These are phyloP conservation scores for Hirtodrosophila trivittata DNA, from an alignment of 2,888 invertebrate genomes.

Conservation along the genomic window DNA sequence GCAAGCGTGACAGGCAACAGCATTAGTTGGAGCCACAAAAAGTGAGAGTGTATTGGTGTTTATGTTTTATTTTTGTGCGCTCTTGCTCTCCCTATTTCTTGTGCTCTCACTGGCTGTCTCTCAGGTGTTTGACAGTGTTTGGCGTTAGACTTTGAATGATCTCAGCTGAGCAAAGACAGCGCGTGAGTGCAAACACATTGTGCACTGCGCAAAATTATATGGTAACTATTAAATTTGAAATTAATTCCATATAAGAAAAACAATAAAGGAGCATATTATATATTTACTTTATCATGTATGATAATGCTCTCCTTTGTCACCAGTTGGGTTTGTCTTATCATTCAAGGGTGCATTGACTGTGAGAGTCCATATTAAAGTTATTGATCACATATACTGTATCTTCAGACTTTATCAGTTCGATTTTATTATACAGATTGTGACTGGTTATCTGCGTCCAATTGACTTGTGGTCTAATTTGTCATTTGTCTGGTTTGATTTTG, in stretches of 20 bases:
- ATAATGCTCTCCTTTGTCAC: neutral
- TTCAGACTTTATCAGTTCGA: too few species aligned
- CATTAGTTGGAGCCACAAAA: conserved; percentile 19
- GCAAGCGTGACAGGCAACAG: conserved; percentile 47
- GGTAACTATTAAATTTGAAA: neutral
- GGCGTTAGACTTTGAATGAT: conserved; percentile 15
- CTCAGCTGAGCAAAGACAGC: conserved; percentile 26
- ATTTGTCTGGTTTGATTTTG: neutral
- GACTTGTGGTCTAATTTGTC: conserved; percentile 25
- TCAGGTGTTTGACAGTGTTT: conserved; percentile 9
- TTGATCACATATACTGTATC: too few species aligned
- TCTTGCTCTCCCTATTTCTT: neutral
- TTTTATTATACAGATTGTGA: conserved; percentile 16
- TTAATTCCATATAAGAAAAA: too few species aligned
- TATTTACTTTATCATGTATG: neutral
- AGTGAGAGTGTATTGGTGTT: conserved; percentile 46
- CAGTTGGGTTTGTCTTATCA: neutral
- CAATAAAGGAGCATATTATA: too few species aligned
- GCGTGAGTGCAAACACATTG: conserved; percentile 17
- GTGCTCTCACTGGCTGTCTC: neutral
- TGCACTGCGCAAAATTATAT: conserved; percentile 26
- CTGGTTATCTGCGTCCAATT: neutral
- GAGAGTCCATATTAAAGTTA: too few species aligned
- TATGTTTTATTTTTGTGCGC: conserved; percentile 12
- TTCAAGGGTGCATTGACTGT: neutral